Percentiles rank a stretch among this genome's conserved stretches.
Conservation (phyloP, 2,888 invertebrate species). For the Drosophila leonis region DNA sequence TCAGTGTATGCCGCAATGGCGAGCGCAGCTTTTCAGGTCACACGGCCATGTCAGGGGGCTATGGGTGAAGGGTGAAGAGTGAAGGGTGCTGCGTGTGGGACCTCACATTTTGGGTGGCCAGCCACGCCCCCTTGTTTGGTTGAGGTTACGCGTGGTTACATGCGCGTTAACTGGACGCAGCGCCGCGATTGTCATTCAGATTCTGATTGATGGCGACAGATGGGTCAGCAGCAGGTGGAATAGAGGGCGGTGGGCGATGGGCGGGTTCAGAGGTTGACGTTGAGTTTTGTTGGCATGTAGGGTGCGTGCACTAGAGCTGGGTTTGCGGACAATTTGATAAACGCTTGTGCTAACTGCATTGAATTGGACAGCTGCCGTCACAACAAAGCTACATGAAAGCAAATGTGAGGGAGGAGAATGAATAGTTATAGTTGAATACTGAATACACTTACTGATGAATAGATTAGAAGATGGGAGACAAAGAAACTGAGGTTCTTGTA, state of each 20-base stretch:
- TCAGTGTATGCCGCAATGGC: conserved; percentile 30
- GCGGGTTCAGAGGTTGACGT: neutral
- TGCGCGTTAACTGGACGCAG: conserved; percentile 36
- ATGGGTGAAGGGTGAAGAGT: neutral
- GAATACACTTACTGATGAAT: neutral
- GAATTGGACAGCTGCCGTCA: conserved; percentile 35
- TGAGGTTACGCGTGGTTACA: conserved; percentile 47
- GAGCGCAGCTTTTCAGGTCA: conserved; percentile 35
- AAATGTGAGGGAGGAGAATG: neutral
- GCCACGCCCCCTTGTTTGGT: conserved; percentile 40
- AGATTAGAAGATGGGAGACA: too few relatives aligned
- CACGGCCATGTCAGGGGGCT: neutral
- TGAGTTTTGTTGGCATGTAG: too few relatives aligned
- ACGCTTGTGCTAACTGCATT: conserved; percentile 37
- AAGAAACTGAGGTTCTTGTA: too few relatives aligned
- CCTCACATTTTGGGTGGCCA: neutral
- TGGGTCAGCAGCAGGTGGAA: conserved; percentile 17
- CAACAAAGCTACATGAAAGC: conserved; percentile 18
- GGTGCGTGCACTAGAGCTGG: neutral
- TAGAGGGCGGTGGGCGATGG: neutral
- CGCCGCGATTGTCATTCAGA: conserved; percentile 22
- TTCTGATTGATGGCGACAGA: conserved; percentile 55
- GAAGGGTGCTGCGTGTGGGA: neutral
- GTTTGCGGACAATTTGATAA: conserved; percentile 38
- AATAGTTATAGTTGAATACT: neutral